Percentiles rank a stretch among this genome's conserved stretches.
Conservation (phyloP, 2,797 vertebrate genomes). For the Aplochiton taeniatus region DNA sequence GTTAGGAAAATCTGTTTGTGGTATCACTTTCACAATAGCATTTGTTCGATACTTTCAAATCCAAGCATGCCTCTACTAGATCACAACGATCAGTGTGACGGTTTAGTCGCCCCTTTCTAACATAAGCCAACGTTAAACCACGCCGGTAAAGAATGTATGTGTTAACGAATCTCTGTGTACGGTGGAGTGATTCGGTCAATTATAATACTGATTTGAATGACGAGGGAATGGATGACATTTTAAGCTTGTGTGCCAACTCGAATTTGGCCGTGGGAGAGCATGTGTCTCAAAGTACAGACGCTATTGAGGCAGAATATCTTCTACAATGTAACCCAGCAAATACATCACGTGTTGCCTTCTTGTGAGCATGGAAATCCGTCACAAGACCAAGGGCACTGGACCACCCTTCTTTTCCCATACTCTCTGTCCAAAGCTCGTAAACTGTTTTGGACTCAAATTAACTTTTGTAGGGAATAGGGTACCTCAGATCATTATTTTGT, state of each 20-base stretch:
- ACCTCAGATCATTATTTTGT: too few species aligned
- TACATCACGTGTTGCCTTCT: constrained; percentile 46
- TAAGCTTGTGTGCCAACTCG: constrained; percentile 45
- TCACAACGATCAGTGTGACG: not conserved
- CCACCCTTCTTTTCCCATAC: constrained; percentile 29
- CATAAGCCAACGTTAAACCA: not conserved
- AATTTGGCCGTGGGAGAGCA: constrained; percentile 61
- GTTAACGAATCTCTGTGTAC: constrained; percentile 35
- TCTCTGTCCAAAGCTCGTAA: constrained; percentile 22
- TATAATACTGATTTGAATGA: constrained; percentile 30
- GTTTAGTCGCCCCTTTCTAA: constrained; percentile 5
- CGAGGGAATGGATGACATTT: constrained; percentile 51
- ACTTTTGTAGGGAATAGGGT: too few species aligned
- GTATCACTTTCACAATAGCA: too few species aligned
- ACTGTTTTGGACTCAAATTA: not conserved
- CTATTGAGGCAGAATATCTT: constrained; percentile 45
- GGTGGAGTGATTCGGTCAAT: constrained; percentile 22
- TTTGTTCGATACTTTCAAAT: too few species aligned
- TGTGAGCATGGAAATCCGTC: constrained; percentile 60
- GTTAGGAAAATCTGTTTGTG: too few species aligned
- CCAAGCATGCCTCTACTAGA: not conserved
- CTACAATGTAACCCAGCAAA: constrained; percentile 31
- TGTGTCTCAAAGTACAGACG: constrained; percentile 56
- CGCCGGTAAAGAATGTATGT: constrained; percentile 28
- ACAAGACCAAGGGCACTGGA: constrained; percentile 60